Percentiles rank a stretch among this genome's conserved stretches.
Conservation (phyloP, 2,113 vertebrate species). For the Xiphias gladius region DNA sequence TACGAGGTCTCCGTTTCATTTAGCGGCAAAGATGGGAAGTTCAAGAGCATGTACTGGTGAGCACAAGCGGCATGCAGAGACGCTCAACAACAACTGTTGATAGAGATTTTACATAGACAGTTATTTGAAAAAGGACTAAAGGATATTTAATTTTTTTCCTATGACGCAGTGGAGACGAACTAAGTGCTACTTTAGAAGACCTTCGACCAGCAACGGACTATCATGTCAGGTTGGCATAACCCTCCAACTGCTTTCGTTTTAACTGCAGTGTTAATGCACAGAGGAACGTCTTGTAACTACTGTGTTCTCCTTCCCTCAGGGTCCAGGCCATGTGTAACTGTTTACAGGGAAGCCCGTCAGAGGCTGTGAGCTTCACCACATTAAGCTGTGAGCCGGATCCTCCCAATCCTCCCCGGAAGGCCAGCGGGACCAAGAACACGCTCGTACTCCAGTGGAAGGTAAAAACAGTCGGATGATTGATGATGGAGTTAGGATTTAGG, state of each 20-base stretch:
- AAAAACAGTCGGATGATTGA: constrained; percentile 9
- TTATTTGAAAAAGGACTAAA: not conserved
- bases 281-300: constrained; percentile 10
- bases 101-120: not conserved
- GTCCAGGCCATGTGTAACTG: constrained; percentile 90
- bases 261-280: not conserved
- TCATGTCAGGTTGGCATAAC: constrained; percentile 90
- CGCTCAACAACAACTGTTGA: not conserved
- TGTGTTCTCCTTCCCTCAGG: constrained; percentile 74
- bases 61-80: constrained; percentile 43
- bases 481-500: not conserved
- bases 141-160: not conserved
- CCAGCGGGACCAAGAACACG: constrained; percentile 94
- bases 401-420: constrained; percentile 92
- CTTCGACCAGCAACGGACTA: constrained; percentile 97
- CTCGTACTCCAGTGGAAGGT: constrained; percentile 95
- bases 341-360: constrained; percentile 91
- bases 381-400: constrained; percentile 92
- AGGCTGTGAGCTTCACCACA: constrained; percentile 93
- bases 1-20: constrained; percentile 92
- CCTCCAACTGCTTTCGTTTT: not conserved
- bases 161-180: constrained; percentile 89
- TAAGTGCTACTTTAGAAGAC: constrained; percentile 91
- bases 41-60: constrained; percentile 89
- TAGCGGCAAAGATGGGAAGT: constrained; percentile 93